A percentile compares a stretch with the other conserved stretches of the same genome.
Evolutionary conservation across 2,888 invertebrate genomes (phyloP).

Genomic region (Mesorhabditis spiculigera): DNA sequence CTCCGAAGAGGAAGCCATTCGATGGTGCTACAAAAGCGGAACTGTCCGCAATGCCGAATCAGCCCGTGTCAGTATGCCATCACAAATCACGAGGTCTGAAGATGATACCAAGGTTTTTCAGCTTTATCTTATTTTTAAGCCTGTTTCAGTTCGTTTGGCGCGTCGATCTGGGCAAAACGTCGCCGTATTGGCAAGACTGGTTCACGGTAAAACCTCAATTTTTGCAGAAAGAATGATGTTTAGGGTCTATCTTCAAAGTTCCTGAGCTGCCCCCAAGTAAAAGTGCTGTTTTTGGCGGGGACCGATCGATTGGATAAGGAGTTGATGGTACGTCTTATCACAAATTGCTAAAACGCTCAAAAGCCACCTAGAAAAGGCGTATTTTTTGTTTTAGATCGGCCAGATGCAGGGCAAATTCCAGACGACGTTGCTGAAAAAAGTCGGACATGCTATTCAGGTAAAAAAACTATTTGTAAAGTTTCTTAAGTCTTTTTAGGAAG

Average conservation of each 20-base stretch:
- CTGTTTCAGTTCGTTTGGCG: constrained; percentile 75
- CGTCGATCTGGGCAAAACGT: constrained; percentile 84
- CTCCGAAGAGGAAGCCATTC: constrained; percentile 85
- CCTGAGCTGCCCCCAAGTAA: constrained; percentile 61
- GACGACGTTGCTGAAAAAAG: constrained; percentile 69
- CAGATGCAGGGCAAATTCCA: constrained; percentile 99
- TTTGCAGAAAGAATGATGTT: no score
- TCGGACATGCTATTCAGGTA: constrained; percentile 79
- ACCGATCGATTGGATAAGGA: constrained; percentile 90
- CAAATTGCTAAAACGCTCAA: no score
- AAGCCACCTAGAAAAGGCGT: background rate
- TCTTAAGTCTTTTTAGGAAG: constrained; percentile 74
- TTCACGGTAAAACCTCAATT: constrained; percentile 65
- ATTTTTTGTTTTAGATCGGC: constrained; percentile 64
- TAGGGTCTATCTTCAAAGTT: constrained; percentile 71
- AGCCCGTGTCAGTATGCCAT: constrained; percentile 43
- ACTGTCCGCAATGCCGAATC: constrained; percentile 39
- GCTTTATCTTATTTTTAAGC: no score
- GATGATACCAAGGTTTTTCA: no score
- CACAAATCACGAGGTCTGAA: constrained; percentile 14
- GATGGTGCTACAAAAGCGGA: constrained; percentile 69
- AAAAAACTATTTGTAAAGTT: background rate
- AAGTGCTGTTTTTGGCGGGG: constrained; percentile 66
- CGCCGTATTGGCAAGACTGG: constrained; percentile 87
- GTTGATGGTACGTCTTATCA: constrained; percentile 64